Base-by-base conservation (phyloP, 2,113 vertebrate species). In the Cisticola juncidis region DNA sequence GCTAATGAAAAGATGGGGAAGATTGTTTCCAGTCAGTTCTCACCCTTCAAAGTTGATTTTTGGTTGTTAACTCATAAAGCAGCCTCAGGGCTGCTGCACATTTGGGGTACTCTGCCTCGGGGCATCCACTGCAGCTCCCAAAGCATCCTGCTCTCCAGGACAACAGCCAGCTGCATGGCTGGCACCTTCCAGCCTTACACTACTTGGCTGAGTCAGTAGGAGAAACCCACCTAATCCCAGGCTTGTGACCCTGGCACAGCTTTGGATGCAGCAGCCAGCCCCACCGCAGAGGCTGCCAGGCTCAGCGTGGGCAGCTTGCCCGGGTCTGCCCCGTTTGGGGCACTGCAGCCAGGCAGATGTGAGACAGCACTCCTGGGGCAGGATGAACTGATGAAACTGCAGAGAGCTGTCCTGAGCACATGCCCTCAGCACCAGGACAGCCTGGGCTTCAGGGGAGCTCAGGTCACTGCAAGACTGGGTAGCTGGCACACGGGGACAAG, bases 21-120 rank as follows among this genome's bases (percentile, higher is more conserved):
- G 40, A 56, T 72, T 65, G 18, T 74, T 60, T 92, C 65, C 5
- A 2, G 56, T 56, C 82, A 25, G 31, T 53, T 94, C 42, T 90
- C 61, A 61, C 22, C 23, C 62, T 68, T 62, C 40, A 38, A 51
- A 89, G 42, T 5, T 5, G 2, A 61, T 47, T 81, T 86, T 78
- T 51, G 36, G 44, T 38, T 48, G 33, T 33, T 38, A 33, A 18
- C 21, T 42, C 28, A 6, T 12, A 66, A 11, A 79, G 24, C 16
- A 33, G 31, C 7, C 12, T 5, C 1, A 5, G 6, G 20, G 50
- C 25, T 8, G 4, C 53, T 35, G 44, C 0, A 0, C 23, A 28
- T 26, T 58, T 44, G 2, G 0, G 35, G 14, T 20, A 19, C 31
- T 40, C 11, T 29, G 38, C n/a, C 31, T 17, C 0, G 1, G 60